A percentile compares a stretch with the other conserved stretches of the same genome.
phyloP scores from a whole-genome alignment of 2,888 invertebrate species.

The Lithosia quadra region DNA sequence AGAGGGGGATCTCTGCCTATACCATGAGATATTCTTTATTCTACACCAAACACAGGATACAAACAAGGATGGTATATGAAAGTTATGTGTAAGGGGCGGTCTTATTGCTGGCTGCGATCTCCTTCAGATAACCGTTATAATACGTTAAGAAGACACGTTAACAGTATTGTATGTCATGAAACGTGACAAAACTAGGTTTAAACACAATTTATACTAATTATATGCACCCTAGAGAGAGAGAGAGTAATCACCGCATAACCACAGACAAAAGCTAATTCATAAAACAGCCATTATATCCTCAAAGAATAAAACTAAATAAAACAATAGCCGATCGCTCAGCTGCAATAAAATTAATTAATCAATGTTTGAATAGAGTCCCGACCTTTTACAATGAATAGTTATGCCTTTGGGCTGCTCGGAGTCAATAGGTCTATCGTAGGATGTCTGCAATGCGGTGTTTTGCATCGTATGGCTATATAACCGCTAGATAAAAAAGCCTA shows the following conservation, averaged over 20 bases:
- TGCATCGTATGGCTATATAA: slow-evolving; percentile 10
- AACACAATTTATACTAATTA: not conserved
- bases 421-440: slow-evolving; percentile 25
- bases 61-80: too few relatives aligned
- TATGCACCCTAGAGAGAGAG: too few relatives aligned
- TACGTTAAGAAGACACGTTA: too few relatives aligned
- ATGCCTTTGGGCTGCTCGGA: slow-evolving; percentile 5
- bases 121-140: too few relatives aligned
- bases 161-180: not conserved
- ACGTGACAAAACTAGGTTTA: not conserved
- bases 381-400: slow-evolving; percentile 17
- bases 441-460: slow-evolving; percentile 45
- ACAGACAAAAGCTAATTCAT: not conserved
- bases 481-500: too few relatives aligned
- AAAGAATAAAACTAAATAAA: slow-evolving; percentile 28
- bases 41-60: too few relatives aligned
- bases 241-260: not conserved
- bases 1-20: too few relatives aligned
- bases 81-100: too few relatives aligned
- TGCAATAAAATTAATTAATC: slow-evolving; percentile 28
- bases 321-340: slow-evolving; percentile 42
- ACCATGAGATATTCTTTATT: too few relatives aligned
- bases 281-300: slow-evolving; percentile 8
- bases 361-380: slow-evolving; percentile 17
- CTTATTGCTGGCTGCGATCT: too few relatives aligned